Evolutionary conservation across 2,113 vertebrate genomes (phyloP), one percentile per base, ranked within the genome.

Genomic region (Bujurquina vittata): DNA sequence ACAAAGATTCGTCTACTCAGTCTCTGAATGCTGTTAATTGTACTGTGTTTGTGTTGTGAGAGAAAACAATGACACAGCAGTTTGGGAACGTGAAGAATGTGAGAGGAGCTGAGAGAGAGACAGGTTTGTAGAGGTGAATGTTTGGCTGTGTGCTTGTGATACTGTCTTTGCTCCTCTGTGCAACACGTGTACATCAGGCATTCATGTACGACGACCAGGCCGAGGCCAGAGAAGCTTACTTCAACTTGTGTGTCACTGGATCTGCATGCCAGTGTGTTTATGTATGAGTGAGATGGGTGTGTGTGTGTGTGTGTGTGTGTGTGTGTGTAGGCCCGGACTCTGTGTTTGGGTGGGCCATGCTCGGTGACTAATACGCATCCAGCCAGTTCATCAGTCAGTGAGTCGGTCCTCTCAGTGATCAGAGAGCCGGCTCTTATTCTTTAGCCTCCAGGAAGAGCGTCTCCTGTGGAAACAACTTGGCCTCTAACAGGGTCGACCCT

Each of bases 381-480:
- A 84, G 88, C 87, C 94, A 91, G 92, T 94, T 91, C 85, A 76
- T 88, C 86, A 89, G 81, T 91, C 79, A 62, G 78, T 90, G 88
- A 88, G 83, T 86, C 49, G 54, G 65, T 87, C 84, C 85, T 86
- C 89, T 90, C 67, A 56, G 90, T 56, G 52, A 18, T 69, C 57
- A 29, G 78, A 82, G 56, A 79, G 65, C 62, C 87, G 58, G 46
- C 91, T 90, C 89, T 96, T 97, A 99, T 87, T 99, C 98, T 94
- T 97, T 98, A 86, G 98, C 97, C 95, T 99, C 97, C 94, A 99
- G 96, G 94, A 99, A 99, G 91, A 99, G 97, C 58, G 97, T 99
- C 97, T 99, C 98, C 97, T 99, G 98, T 91, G 98, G 98, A 91
- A 97, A 99, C 94, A 99, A 94, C 95, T 98, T 99, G 94, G 98